Evolutionary conservation across 2,113 vertebrate species (phyloP), one percentile per base, ranked within the genome.

Genomic region (Acrocephalus kingi): DNA sequence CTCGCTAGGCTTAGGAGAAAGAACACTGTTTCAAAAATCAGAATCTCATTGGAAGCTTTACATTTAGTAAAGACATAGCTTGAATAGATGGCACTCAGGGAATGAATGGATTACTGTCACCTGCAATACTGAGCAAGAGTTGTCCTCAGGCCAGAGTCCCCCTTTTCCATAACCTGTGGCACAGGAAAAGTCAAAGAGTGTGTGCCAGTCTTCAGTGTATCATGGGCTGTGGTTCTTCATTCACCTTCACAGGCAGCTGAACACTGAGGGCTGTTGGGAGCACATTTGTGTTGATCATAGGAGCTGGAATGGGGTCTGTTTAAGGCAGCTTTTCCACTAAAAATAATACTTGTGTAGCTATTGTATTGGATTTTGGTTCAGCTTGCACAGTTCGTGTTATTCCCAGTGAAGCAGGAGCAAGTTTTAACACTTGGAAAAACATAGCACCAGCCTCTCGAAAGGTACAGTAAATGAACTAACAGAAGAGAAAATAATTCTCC

Each of bases 141-240:
- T 63, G 52, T 72, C 31, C 31, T 91, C 1, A 2, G 23, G 62
- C 23, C 0, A 0, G 66, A 72, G 41, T 11, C 20, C 10, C 22
- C 21, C 18, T 89, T 63, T 51, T 71, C 62, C 11, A 1, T 68
- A 41, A 13, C 18, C 25, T 27, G 6, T 3, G 23, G 20, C 20
- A 35, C 41, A 41, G 39, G n/a, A 56, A 43, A 59, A 14, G 54
- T 48, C 33, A 8, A 33, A 51, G n/a, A 58, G 24, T 37, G 31
- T 1, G 0, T 67, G 28, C 10, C 20, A 11, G 46, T 82, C 43
- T 67, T 85, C 2, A 0, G 13, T 24, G 12, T 16, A 2, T 74
- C 4, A 0, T 0, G 2, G 23, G 9, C 22, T 62, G 43, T 49
- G 52, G 52, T 37, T 84, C 46, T 33, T 55, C 6, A 3, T 77